These are phyloP conservation scores for Conistra vaccinii DNA, from an alignment of 2,888 invertebrate species.

Conservation along the genomic window DNA sequence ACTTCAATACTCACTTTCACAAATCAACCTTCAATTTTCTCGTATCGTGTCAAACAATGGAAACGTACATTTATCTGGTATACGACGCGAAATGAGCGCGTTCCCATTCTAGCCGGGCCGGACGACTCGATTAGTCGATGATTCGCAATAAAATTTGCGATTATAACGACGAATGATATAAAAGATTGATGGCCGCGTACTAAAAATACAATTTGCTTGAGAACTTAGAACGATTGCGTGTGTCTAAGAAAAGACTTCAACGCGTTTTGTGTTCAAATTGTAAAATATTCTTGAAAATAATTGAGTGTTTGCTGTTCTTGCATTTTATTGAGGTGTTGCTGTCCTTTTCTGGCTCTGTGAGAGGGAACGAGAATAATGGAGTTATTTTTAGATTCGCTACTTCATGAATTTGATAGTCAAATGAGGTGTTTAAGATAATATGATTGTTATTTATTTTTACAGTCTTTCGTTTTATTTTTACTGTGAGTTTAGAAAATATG, in stretches of 20 bases:
- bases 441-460: constrained; percentile 6
- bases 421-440: neutral
- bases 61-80: constrained; percentile 72
- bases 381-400: neutral
- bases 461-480: neutral
- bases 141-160: constrained; percentile 73
- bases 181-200: constrained; percentile 40
- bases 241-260: constrained; percentile 74
- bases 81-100: constrained; percentile 79
- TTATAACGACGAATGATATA: constrained; percentile 61
- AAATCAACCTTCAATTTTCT: constrained; percentile 43
- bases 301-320: neutral
- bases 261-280: constrained; percentile 63
- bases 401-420: constrained; percentile 14
- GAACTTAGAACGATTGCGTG: constrained; percentile 33
- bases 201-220: constrained; percentile 40
- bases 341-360: neutral
- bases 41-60: constrained; percentile 66
- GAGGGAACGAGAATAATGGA: neutral
- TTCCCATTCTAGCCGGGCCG: constrained; percentile 78
- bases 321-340: neutral
- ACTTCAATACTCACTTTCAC: constrained; percentile 17
- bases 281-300: constrained; percentile 5
- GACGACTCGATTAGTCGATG: constrained; percentile 71
- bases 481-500: constrained; percentile 5